A percentile compares a stretch with the other conserved stretches of the same genome.
Evolutionary conservation across 2,888 invertebrate species (phyloP).

Genomic region (Hyposoter didymator): DNA sequence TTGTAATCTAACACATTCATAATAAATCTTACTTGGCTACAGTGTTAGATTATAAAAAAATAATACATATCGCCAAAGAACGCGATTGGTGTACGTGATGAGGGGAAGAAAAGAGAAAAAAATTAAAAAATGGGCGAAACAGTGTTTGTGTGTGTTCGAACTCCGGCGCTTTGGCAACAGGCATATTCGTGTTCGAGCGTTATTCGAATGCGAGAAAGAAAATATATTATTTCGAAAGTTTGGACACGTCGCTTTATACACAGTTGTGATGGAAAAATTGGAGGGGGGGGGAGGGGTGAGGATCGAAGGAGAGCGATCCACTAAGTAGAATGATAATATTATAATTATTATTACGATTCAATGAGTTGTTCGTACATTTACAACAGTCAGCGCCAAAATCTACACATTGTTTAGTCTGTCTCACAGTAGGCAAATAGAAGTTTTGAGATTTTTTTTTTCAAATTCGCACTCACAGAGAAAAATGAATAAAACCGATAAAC

Average conservation of each 20-base stretch:
- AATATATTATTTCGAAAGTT: slow-evolving; percentile 41
- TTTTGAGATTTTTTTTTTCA: slow-evolving; percentile 4
- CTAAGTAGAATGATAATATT: slow-evolving; percentile 54
- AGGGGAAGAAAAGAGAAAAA: not conserved
- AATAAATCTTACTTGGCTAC: slow-evolving; percentile 74
- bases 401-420: slow-evolving; percentile 33
- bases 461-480: slow-evolving; percentile 12
- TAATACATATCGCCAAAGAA: not conserved
- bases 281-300: not conserved
- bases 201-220: slow-evolving; percentile 16
- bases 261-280: slow-evolving; percentile 34
- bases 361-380: slow-evolving; percentile 51
- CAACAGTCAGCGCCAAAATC: slow-evolving; percentile 45
- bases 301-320: slow-evolving; percentile 16
- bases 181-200: slow-evolving; percentile 2
- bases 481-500: not conserved
- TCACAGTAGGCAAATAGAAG: slow-evolving; percentile 37
- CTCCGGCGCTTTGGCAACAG: slow-evolving; percentile 27
- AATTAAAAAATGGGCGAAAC: not conserved
- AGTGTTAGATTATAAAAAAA: slow-evolving; percentile 67
- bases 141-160: not conserved
- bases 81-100: not conserved
- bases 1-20: slow-evolving; percentile 74
- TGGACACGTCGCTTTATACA: slow-evolving; percentile 65
- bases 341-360: slow-evolving; percentile 56